These are phyloP conservation scores for Eidolon helvum DNA, from an alignment of 2,113 vertebrate genomes.

Conservation along the genomic window DNA sequence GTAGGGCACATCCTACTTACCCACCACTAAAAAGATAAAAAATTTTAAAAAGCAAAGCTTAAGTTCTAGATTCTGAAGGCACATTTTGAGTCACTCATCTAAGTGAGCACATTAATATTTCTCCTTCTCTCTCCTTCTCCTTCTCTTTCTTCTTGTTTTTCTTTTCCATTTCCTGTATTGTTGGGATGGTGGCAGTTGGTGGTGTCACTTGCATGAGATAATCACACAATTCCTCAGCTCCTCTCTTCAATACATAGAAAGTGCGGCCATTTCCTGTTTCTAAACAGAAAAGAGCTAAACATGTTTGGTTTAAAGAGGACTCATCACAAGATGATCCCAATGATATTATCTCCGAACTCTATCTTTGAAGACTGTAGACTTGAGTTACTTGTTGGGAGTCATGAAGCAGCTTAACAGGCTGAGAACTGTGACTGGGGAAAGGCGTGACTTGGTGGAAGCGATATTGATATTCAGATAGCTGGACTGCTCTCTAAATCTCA, in stretches of 20 bases:
- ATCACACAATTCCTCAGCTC: not conserved
- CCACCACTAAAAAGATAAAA: not conserved
- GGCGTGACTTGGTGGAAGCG: fast-evolving
- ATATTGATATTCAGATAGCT: not conserved
- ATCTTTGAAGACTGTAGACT: not conserved
- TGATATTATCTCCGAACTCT: not conserved
- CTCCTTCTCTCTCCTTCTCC: not conserved
- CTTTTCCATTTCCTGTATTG: not conserved
- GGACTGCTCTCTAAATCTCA: not conserved
- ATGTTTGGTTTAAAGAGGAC: not conserved
- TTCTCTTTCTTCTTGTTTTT: not conserved
- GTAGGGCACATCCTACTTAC: too few species aligned
- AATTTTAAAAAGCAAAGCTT: not conserved
- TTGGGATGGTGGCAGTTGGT: too few species aligned
- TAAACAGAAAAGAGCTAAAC: not conserved
- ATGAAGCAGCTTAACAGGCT: not conserved
- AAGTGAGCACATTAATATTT: not conserved
- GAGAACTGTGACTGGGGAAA: not conserved
- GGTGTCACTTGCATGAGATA: not conserved
- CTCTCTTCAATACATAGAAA: not conserved
- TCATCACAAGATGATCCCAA: not conserved
- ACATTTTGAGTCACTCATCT: not conserved
- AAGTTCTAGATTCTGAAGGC: not conserved
- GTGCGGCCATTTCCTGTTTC: not conserved
- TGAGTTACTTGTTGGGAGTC: not conserved